Evolutionary conservation across 2,113 vertebrate genomes (phyloP), one percentile per base, ranked within the genome.

Genomic region (Eulemur macaco): DNA sequence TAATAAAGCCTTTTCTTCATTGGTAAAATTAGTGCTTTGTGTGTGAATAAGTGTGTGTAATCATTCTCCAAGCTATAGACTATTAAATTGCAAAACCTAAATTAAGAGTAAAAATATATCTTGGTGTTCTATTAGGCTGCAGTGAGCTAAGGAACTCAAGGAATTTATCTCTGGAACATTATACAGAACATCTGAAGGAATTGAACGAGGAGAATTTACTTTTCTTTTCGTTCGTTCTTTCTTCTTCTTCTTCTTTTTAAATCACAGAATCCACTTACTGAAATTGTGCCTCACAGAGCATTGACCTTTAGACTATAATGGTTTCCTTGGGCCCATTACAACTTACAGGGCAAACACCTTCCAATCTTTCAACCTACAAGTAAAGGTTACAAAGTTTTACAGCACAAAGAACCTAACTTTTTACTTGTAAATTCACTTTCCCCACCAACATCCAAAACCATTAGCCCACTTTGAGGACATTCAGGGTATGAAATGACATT

Each of bases 271-370:
- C 97, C 94, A 97, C 96, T 98, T 98, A 98, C 94, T 97, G 97
- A 98, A 98, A 98, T 94, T 18, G 73, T 97, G 87, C 94, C 71
- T 98, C 95, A 94, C 95, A 97, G 96, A 97, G 95, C 54, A 73
- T 94, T 98, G 97, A 96, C 98, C 97, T 98, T 98, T 97, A 88
- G 0, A 96, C 94, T 98, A 91, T 98, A 98, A 98, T 98, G 97
- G 95, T 93, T 98, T 97, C 88, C 95, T 98, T 89, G 84, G 92
- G 89, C 71, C 97, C 76, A 68, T 96, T 97, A 95, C 94, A 97
- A 97, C 89, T 94, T 95, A 95, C 66, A 97, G 86, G 81, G 68
- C 86, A 97, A 97, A 95, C 63, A 52, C 54, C 60, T 93, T 98
- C 60, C 93, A 78, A 94, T 98, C 97, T 97, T 97, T 97, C 87